A percentile compares a stretch with the other conserved stretches of the same genome.
Evolutionary conservation across 1,140 invertebrate genomes (phyloP).

Genomic region (Heliconius nattereri): DNA sequence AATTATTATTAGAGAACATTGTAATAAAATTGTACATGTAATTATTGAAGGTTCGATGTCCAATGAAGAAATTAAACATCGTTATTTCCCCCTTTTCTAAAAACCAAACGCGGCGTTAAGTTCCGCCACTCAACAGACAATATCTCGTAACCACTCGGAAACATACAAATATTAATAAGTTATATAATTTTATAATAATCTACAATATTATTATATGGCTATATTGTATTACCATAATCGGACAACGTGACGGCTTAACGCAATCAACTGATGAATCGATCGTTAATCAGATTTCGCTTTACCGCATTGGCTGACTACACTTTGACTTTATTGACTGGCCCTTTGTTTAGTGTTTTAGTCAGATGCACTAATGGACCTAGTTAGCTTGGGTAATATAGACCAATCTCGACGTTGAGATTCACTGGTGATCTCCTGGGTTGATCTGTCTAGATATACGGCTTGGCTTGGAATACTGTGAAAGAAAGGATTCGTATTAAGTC

Average conservation of each 20-base stretch:
- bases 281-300: conserved; percentile 20
- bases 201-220: background rate
- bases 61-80: no score
- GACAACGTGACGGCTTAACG: conserved; percentile 15
- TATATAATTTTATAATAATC: conserved; percentile 4
- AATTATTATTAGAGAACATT: no score
- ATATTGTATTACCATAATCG: conserved; percentile 16
- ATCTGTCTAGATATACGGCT: no score
- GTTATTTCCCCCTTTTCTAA: no score
- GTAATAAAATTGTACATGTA: no score
- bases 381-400: background rate
- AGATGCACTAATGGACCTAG: background rate
- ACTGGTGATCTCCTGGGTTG: no score
- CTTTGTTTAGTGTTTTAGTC: conserved; percentile 6
- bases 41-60: no score
- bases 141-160: no score
- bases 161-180: background rate
- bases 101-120: no score
- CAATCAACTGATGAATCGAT: conserved; percentile 25
- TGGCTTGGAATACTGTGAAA: background rate
- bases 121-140: no score
- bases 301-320: conserved; percentile 10
- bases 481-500: background rate
- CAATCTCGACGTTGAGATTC: no score
- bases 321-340: conserved; percentile 11